Percentiles rank a stretch among this genome's conserved stretches.
These are phyloP conservation scores for Cheumatopsyche charites DNA, from an alignment of 1,140 invertebrate genomes.

Conservation along the genomic window DNA sequence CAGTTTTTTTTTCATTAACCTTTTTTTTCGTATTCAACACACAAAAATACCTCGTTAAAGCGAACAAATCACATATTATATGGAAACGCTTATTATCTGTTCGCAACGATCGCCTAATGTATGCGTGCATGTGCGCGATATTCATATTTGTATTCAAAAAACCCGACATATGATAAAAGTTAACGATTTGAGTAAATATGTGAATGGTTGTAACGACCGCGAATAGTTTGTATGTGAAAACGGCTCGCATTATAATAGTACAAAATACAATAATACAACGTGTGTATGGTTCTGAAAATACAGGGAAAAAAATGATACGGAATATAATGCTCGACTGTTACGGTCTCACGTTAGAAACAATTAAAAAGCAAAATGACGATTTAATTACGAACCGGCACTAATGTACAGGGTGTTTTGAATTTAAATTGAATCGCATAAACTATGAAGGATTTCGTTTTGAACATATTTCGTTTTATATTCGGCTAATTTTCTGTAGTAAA, in stretches of 20 bases:
- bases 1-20: background rate
- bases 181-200: background rate
- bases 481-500: too few relatives aligned
- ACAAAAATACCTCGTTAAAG: conserved; percentile 39
- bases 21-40: conserved; percentile 2
- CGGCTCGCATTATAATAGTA: background rate
- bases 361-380: conserved; percentile 33
- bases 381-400: conserved; percentile 20
- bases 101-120: conserved; percentile 32
- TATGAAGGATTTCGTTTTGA: too few relatives aligned
- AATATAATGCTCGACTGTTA: conserved; percentile 11
- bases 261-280: background rate
- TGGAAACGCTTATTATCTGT: conserved; percentile 39
- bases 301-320: background rate
- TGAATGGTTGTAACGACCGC: background rate
- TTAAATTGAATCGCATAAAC: too few relatives aligned
- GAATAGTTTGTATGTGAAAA: conserved; percentile 2
- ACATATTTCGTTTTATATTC: too few relatives aligned
- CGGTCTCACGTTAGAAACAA: conserved; percentile 17
- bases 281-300: background rate
- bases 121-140: conserved; percentile 2
- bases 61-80: conserved; percentile 39
- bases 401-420: too few relatives aligned
- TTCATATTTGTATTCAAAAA: background rate
- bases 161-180: background rate